Evolutionary conservation across 2,113 vertebrate genomes (phyloP).

Genomic region (Nicator chloris): DNA sequence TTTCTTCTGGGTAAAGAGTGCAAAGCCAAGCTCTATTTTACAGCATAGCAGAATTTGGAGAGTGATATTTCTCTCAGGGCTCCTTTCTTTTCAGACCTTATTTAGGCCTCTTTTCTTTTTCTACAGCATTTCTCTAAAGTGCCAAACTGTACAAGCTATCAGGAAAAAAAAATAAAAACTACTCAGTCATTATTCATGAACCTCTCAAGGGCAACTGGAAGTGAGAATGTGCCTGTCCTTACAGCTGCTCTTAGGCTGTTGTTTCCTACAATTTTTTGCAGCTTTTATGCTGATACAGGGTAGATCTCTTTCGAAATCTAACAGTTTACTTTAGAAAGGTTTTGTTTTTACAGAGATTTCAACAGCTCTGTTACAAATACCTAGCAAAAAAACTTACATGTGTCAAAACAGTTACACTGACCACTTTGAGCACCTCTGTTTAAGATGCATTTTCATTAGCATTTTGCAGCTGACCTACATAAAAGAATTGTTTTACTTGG

Average conservation of each 20-base stretch:
- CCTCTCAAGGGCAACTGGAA: not conserved
- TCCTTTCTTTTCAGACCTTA: constrained; percentile 52
- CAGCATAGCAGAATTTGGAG: constrained; percentile 12
- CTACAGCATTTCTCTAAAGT: not conserved
- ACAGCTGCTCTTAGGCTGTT: not conserved
- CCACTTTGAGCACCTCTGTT: not conserved
- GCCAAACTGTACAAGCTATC: constrained; percentile 50
- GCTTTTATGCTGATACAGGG: not conserved
- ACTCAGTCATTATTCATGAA: not conserved
- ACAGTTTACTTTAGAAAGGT: not conserved
- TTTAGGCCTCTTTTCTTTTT: constrained; percentile 62
- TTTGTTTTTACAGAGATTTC: not conserved
- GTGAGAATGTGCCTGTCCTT: not conserved
- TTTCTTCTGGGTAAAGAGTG: not conserved
- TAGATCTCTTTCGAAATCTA: not conserved
- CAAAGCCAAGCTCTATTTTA: constrained; percentile 10
- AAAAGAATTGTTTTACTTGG: constrained; percentile 25
- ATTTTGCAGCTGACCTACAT: constrained; percentile 20
- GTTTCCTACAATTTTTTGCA: not conserved
- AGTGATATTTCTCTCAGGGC: constrained; percentile 7
- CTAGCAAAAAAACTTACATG: not conserved
- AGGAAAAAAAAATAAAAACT: not conserved
- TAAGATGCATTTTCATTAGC: not conserved
- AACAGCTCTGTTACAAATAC: not conserved
- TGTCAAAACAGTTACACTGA: not conserved